Conservation (phyloP, 2,797 vertebrate species). For the Borostomias antarcticus region DNA sequence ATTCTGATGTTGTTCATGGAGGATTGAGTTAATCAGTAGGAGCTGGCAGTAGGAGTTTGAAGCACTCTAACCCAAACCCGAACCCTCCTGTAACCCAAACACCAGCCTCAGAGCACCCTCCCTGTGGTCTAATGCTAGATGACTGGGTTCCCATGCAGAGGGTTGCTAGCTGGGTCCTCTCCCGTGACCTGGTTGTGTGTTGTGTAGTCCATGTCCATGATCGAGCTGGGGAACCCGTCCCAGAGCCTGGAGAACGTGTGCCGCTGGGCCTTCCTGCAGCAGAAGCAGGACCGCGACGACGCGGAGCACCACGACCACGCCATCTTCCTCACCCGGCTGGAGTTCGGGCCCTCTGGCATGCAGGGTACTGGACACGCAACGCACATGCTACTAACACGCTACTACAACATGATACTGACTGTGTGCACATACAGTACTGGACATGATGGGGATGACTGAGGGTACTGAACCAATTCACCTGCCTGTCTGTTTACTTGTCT, state of each 20-base stretch:
- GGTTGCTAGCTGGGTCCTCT: neutral
- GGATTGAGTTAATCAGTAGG: no score
- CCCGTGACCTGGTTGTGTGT: neutral
- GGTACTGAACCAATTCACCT: no score
- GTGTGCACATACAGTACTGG: conserved; percentile 1
- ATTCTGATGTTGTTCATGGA: no score
- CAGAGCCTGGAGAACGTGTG: conserved; percentile 96
- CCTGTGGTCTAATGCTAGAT: no score
- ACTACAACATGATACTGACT: no score
- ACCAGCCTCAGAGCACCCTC: no score
- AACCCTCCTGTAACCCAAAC: no score
- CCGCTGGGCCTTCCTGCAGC: conserved; percentile 93
- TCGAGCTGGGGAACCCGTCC: conserved; percentile 91
- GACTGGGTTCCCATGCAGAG: no score
- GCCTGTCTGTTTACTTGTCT: no score
- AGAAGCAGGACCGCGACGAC: conserved; percentile 83
- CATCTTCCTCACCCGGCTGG: conserved; percentile 93
- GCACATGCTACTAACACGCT: conserved; percentile 1
- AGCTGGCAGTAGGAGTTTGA: no score
- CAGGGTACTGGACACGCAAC: conserved; percentile 78
- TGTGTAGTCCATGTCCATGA: conserved; percentile 87
- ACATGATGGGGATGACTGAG: neutral
- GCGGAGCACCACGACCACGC: conserved; percentile 92
- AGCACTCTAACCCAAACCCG: no score
- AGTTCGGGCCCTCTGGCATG: conserved; percentile 95